phyloP scores from a whole-genome alignment of 1,140 invertebrate genomes.

The Bombus confusus region DNA sequence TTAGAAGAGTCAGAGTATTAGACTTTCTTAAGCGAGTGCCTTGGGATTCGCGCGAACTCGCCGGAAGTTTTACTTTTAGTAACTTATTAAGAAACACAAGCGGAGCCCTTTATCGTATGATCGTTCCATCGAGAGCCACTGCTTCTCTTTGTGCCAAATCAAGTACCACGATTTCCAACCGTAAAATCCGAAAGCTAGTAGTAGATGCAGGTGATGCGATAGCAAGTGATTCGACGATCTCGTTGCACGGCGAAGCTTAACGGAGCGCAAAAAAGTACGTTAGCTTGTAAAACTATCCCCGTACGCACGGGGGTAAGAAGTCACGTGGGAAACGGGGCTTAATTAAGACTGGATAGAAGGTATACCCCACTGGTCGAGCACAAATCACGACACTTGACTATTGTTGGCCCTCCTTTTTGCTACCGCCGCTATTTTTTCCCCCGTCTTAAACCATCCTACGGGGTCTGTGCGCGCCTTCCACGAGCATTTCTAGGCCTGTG shows the following conservation, averaged over 20 bases:
- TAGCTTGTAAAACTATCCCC: conserved; percentile 48
- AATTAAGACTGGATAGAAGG: conserved; percentile 68
- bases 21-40: no score
- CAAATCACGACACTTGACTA: conserved; percentile 70
- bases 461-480: conserved; percentile 5
- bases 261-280: conserved; percentile 67
- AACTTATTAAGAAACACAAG: no score
- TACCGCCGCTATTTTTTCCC: conserved; percentile 45
- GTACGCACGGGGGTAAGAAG: conserved; percentile 58
- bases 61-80: no score
- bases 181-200: background rate
- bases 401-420: conserved; percentile 67
- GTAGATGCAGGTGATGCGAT: conserved; percentile 61
- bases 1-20: no score
- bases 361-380: conserved; percentile 53
- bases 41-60: no score
- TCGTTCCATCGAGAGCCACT: no score
- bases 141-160: background rate
- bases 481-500: conserved; percentile 29
- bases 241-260: conserved; percentile 44
- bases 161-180: background rate
- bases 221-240: conserved; percentile 62
- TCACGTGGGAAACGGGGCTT: conserved; percentile 69
- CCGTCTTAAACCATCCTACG: background rate
- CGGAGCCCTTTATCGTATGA: no score